Conservation (phyloP, 2,797 vertebrate species). For the Xiphorhynchus erythropygius region DNA sequence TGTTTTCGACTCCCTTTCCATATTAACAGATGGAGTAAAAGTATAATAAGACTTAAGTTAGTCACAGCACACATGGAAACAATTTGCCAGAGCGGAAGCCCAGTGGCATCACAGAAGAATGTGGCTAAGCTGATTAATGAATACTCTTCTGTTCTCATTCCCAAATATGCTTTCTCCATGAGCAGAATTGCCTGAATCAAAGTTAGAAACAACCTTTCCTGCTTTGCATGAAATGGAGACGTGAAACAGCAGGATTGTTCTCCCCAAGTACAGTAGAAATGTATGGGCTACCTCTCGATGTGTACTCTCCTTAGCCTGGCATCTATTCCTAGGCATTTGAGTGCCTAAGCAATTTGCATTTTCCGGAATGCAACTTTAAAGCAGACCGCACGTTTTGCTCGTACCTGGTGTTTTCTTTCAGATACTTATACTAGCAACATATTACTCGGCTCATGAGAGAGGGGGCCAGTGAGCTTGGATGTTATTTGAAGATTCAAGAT, state of each 20-base stretch:
- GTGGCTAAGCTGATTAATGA: constrained; percentile 4
- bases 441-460: not conserved
- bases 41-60: not conserved
- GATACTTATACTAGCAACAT: not conserved
- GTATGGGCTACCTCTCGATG: not conserved
- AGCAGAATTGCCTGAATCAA: not conserved
- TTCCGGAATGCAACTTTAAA: not conserved
- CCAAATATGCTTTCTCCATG: not conserved
- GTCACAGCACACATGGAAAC: not conserved
- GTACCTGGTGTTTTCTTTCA: not conserved
- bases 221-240: not conserved
- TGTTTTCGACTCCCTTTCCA: not conserved
- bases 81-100: not conserved
- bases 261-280: not conserved
- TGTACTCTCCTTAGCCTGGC: not conserved
- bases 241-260: not conserved
- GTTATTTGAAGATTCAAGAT: not conserved
- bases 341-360: not conserved
- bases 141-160: not conserved
- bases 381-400: not conserved
- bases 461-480: not conserved
- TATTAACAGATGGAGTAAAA: not conserved
- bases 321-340: not conserved
- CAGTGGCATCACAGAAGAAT: not conserved
- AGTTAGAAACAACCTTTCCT: not conserved